Percentiles rank a stretch among this genome's conserved stretches.
These are phyloP conservation scores for Melanotaenia nigrans DNA, from an alignment of 2,797 vertebrate genomes.

Conservation along the genomic window DNA sequence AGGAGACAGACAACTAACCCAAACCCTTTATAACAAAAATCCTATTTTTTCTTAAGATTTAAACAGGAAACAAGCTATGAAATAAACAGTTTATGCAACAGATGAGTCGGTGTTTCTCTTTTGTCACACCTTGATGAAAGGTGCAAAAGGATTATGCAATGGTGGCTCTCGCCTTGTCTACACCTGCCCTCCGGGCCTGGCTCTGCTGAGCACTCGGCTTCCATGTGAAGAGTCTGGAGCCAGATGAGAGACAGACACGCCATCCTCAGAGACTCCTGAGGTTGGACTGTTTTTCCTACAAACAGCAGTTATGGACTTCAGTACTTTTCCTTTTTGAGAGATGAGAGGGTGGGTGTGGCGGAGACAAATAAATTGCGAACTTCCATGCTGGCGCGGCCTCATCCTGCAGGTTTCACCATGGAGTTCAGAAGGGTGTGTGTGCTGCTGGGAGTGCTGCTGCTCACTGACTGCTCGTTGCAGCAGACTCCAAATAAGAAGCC, in stretches of 20 bases:
- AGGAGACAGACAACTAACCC: not conserved
- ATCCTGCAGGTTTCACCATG: constrained; percentile 79
- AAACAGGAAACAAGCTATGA: constrained; percentile 5
- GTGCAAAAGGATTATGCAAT: constrained; percentile 38
- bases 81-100: constrained; percentile 43
- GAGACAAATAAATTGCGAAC: constrained; percentile 66
- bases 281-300: constrained; percentile 55
- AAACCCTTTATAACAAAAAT: constrained; percentile 10
- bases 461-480: constrained; percentile 79
- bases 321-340: constrained; percentile 52
- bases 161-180: constrained; percentile 24
- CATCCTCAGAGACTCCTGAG: constrained; percentile 42
- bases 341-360: constrained; percentile 51
- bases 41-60: not conserved
- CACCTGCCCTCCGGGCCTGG: constrained; percentile 58
- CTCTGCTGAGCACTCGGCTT: constrained; percentile 25
- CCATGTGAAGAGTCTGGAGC: constrained; percentile 33
- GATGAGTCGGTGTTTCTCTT: constrained; percentile 33
- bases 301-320: constrained; percentile 68
- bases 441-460: constrained; percentile 84
- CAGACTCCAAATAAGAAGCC: constrained; percentile 66
- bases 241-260: constrained; percentile 33
- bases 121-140: constrained; percentile 30
- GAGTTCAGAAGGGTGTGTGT: constrained; percentile 78
- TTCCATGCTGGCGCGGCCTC: constrained; percentile 51